Evolutionary conservation across 2,888 invertebrate species (phyloP).

Genomic region (Hoplodrina ambigua): DNA sequence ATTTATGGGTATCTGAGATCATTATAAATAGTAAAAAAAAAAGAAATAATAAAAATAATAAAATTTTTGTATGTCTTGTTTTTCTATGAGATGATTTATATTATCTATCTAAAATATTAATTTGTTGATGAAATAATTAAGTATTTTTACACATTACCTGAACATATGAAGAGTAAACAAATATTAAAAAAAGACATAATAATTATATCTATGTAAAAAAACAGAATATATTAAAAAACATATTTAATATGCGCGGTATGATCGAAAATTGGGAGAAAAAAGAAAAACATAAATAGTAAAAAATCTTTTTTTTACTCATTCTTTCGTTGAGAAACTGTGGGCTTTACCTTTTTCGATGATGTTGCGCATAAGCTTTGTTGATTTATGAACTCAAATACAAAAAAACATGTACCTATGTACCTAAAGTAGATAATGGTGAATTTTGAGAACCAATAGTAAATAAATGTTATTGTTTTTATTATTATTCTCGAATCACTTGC

Average conservation of each 20-base stretch:
- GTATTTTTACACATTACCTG: conserved; percentile 90
- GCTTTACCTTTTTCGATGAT: conserved; percentile 70
- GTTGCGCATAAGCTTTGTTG: conserved; percentile 83
- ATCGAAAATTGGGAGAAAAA: conserved; percentile 66
- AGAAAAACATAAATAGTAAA: conserved; percentile 33
- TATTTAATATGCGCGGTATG: conserved; percentile 81
- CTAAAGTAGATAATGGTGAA: conserved; percentile 84
- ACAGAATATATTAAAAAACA: conserved; percentile 84
- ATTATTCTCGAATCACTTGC: conserved; percentile 90
- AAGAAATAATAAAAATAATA: conserved; percentile 66
- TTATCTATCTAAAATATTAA: conserved; percentile 82
- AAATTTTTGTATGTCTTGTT: conserved; percentile 85
- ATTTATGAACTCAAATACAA: conserved; percentile 83
- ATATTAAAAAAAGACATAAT: conserved; percentile 74
- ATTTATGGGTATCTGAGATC: conserved; percentile 76
- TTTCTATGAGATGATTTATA: conserved; percentile 88
- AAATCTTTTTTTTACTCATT: conserved; percentile 39
- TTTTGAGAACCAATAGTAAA: conserved; percentile 89
- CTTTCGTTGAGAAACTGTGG: conserved; percentile 47
- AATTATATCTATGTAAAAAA: conserved; percentile 81
- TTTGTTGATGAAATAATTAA: conserved; percentile 87
- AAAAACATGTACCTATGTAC: conserved; percentile 90
- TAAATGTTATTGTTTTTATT: conserved; percentile 90
- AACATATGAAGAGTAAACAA: conserved; percentile 85
- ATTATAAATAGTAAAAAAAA: conserved; percentile 69